Base-by-base conservation (phyloP, 2,888 invertebrate species). In the Beris morrisii region DNA sequence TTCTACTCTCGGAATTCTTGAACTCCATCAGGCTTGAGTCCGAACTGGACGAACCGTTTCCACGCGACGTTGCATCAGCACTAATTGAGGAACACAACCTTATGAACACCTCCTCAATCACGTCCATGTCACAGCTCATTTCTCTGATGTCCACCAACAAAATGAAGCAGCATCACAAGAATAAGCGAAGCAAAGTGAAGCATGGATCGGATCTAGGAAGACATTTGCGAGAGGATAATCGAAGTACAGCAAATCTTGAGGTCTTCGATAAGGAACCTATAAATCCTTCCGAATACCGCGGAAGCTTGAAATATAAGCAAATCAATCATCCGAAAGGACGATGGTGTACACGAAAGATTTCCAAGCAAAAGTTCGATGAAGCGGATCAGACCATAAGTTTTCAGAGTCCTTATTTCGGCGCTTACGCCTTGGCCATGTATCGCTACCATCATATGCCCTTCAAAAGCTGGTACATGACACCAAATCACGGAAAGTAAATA, bases 1-100 rank as follows among this genome's bases (percentile, higher is more conserved):
- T 58, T 30, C 46, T 58, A 5, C 45, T 58, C n/a, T 58, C 58
- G 1, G 58, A 58, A 45, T 58, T 58, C 15, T 45, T n/a, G 7
- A 45, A 28, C 7, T 28, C 44, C 44, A 30, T 58, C 28, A 45
- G n/a, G 5, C 45, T 22, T 3, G 28, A 58, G 30, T 4, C 58
- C 11, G n/a, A 11, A 22, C 11, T 28, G 30, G 56, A 56, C 7
- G 12, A 43, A 28, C 11, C 30, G 2, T 12, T 12, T 5, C 12
- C 28, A 9, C 5, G 28, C 4, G 56, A 38, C 22, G 22, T 22
- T 22, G 22, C 3, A 22, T 22, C 22, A 22, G 22, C 1, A 22
- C 22, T 3, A 22, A 22, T n/a, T 56, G 9, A 9, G n/a, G 44
- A 3, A 58, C 11, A 22, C 22, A 22, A 22, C 22, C 22, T 22